A percentile compares a stretch with the other conserved stretches of the same genome.
These are phyloP conservation scores for Antechinus flavipes DNA, from an alignment of 2,113 vertebrate species.

Conservation along the genomic window DNA sequence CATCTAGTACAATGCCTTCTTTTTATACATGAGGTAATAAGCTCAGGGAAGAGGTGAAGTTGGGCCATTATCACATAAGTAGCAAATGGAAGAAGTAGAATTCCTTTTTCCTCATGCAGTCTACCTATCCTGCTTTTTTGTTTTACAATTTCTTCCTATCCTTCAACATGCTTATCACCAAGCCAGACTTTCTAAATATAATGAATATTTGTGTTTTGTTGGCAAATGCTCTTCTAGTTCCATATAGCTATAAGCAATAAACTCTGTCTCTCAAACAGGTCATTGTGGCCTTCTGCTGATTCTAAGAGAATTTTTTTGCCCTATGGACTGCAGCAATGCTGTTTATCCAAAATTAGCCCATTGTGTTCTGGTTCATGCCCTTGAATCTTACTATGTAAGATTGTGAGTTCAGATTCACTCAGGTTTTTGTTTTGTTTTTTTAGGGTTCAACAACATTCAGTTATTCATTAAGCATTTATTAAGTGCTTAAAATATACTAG, in stretches of 20 bases:
- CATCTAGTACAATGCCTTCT: not conserved
- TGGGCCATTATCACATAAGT: not conserved
- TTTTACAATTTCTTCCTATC: not conserved
- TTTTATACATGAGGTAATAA: not conserved
- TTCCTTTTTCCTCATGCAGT: not conserved
- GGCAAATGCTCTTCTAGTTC: not conserved
- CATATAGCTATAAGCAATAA: not conserved
- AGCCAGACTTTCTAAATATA: not conserved
- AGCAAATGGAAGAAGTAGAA: not conserved
- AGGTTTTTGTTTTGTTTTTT: not conserved
- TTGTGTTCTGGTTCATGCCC: not conserved
- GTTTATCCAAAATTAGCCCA: not conserved
- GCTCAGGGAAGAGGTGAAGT: not conserved
- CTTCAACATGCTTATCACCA: not conserved
- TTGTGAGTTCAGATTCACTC: not conserved
- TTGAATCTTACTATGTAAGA: not conserved
- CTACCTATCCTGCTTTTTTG: not conserved
- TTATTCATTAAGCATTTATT: not conserved
- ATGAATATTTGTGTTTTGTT: not conserved
- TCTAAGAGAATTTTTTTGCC: not conserved
- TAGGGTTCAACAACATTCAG: not conserved
- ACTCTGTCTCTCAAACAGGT: not conserved
- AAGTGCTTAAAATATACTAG: not conserved
- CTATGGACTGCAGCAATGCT: not conserved
- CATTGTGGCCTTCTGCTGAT: not conserved